phyloP scores from a whole-genome alignment of 2,113 vertebrate species.

The Microtus montanus region DNA sequence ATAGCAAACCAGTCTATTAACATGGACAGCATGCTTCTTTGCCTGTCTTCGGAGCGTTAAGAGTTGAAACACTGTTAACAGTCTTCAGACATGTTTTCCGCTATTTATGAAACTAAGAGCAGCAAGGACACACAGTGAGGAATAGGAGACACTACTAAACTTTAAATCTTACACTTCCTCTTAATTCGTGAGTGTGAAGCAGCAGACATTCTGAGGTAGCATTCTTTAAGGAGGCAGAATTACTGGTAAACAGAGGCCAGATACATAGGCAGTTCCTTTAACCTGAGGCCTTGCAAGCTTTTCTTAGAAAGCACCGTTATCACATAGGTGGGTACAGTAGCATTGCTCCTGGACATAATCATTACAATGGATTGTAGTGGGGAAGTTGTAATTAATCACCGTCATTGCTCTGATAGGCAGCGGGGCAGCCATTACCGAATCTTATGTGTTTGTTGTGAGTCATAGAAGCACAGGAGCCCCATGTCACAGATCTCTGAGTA shows the following conservation, averaged over 20 bases:
- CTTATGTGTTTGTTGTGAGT: background rate
- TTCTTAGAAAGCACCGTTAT: background rate
- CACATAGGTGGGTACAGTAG: background rate
- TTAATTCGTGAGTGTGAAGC: background rate
- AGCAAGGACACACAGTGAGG: background rate
- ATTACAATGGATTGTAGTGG: background rate
- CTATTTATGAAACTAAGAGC: constrained; percentile 17
- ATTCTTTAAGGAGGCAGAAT: background rate
- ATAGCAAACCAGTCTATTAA: background rate
- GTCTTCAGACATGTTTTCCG: background rate
- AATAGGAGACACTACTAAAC: background rate
- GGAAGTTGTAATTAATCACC: background rate
- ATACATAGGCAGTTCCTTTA: background rate
- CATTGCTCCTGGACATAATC: background rate
- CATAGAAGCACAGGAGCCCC: background rate
- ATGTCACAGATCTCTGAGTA: background rate
- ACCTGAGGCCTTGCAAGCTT: background rate
- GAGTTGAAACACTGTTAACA: background rate
- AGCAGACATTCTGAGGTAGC: background rate
- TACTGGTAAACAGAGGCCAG: constrained; percentile 2
- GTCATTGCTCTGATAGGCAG: background rate
- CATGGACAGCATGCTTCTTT: background rate
- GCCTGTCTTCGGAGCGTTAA: background rate
- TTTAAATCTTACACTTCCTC: background rate
- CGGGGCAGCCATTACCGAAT: background rate